Evolutionary conservation across 2,888 invertebrate genomes (phyloP), one percentile per base, ranked within the genome.

Genomic region (Lasius platythorax): DNA sequence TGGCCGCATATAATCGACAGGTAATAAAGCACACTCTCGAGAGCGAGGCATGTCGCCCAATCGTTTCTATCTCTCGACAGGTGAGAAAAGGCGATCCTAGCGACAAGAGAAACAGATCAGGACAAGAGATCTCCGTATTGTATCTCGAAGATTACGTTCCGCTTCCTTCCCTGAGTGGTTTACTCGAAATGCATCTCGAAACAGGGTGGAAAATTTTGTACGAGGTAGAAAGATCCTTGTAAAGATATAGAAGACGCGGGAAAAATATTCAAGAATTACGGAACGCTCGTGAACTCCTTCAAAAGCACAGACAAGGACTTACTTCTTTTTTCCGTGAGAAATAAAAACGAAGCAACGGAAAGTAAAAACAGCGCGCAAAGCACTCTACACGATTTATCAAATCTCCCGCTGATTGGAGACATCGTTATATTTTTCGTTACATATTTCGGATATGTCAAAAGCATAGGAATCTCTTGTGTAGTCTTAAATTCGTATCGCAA

Each of bases 1-100:
- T 87, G 88, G 83, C 66, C 85, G 68, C 76, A 82, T 90, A 86
- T 87, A 88, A 89, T 88, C 85, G 85, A 8, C 85, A 73, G 83
- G 67, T 70, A 87, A 85, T 90, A 90, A 88, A 86, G 70, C 63
- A 74, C 53, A 76, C 78, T 83, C 50, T 53, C n/a, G 6, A 23
- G 23, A 23, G 23, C 68, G 73, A 74, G 78, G 64, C 56, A 73
- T 15, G 67, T 63, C 28, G 15, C 30, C 68, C 12, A 33, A 50
- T 30, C 37, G 56, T 30, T 63, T 37, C 28, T 4, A 23, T 66
- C 68, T 50, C 56, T 70, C 61, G 46, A 28, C 37, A 86, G 85
- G 87, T 86, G 90, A 85, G 90, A 87, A 89, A 85, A 50, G 50
- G 67, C 18, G 75, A 87, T 79, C 83, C 82, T 53, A 56, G 53